Evolutionary conservation across 2,113 vertebrate species (phyloP).

Genomic region (Gobius niger): DNA sequence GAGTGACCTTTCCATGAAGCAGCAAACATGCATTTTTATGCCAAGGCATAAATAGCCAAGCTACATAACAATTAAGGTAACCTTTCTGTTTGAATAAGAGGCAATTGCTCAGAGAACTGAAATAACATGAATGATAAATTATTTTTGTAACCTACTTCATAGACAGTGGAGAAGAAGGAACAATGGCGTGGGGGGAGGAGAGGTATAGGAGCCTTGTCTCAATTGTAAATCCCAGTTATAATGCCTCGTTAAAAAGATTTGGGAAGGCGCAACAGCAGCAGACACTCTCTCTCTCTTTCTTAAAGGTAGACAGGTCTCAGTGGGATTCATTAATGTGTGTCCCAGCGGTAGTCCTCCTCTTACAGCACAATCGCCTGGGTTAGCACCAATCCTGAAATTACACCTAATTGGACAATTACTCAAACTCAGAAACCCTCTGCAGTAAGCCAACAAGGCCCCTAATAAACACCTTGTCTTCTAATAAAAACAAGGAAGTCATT

Average conservation of each 20-base stretch:
- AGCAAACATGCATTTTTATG: constrained; percentile 78
- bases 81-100: constrained; percentile 81
- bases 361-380: constrained; percentile 87
- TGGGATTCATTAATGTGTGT: constrained; percentile 99
- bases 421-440: constrained; percentile 97
- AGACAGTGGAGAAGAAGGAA: constrained; percentile 67
- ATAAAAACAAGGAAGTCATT: constrained; percentile 98
- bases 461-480: constrained; percentile 99
- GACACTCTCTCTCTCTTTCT: constrained; percentile 83
- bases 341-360: constrained; percentile 87
- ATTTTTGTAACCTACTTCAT: constrained; percentile 77
- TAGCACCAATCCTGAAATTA: constrained; percentile 96
- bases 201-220: constrained; percentile 76
- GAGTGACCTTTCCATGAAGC: constrained; percentile 80
- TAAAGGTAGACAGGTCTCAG: constrained; percentile 89
- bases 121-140: constrained; percentile 82
- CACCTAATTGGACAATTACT: constrained; percentile 99
- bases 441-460: constrained; percentile 95
- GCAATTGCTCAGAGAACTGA: constrained; percentile 76
- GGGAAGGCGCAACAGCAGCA: constrained; percentile 88
- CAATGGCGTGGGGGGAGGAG: constrained; percentile 73
- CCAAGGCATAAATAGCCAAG: constrained; percentile 77
- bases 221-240: constrained; percentile 83
- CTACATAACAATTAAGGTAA: constrained; percentile 82
- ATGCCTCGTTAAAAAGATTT: constrained; percentile 86